These are phyloP conservation scores for Serripes groenlandicus DNA, from an alignment of 2,888 invertebrate species.

Conservation along the genomic window DNA sequence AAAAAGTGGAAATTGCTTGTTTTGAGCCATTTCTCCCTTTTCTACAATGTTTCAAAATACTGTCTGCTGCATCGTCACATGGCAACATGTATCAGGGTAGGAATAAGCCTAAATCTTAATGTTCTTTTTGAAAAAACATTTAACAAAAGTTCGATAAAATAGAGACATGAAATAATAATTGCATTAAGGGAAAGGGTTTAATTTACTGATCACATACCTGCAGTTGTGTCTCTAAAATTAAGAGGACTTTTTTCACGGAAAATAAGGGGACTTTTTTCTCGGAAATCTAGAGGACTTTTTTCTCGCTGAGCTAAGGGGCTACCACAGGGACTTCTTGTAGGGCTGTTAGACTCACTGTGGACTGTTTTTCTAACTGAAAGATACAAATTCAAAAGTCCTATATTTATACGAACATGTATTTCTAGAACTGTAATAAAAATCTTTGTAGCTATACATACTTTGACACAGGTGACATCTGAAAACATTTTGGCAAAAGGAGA, in stretches of 20 bases:
- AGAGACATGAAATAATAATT: neutral
- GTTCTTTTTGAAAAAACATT: neutral
- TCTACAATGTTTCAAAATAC: too few species aligned
- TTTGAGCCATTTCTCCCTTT: too few species aligned
- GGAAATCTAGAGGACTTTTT: conserved; percentile 40
- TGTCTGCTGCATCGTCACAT: too few species aligned
- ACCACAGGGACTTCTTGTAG: conserved; percentile 76
- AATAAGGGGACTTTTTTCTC: conserved; percentile 24
- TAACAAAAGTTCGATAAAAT: neutral
- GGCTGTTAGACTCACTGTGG: conserved; percentile 79
- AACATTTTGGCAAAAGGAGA: too few species aligned
- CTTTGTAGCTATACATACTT: too few species aligned
- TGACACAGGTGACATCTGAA: too few species aligned
- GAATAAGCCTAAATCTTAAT: too few species aligned
- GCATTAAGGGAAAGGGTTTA: neutral
- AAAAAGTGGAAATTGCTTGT: too few species aligned
- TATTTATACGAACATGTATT: neutral
- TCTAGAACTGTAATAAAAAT: too few species aligned
- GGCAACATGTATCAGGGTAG: too few species aligned
- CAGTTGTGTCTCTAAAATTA: conserved; percentile 17
- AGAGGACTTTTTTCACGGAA: conserved; percentile 20
- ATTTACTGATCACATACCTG: conserved; percentile 12
- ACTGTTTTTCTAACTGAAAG: conserved; percentile 54
- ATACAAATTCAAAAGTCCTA: neutral
- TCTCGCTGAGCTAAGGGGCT: conserved; percentile 69